Evolutionary conservation across 2,797 vertebrate species (phyloP).

Genomic region (Chaenodraco wilsoni): DNA sequence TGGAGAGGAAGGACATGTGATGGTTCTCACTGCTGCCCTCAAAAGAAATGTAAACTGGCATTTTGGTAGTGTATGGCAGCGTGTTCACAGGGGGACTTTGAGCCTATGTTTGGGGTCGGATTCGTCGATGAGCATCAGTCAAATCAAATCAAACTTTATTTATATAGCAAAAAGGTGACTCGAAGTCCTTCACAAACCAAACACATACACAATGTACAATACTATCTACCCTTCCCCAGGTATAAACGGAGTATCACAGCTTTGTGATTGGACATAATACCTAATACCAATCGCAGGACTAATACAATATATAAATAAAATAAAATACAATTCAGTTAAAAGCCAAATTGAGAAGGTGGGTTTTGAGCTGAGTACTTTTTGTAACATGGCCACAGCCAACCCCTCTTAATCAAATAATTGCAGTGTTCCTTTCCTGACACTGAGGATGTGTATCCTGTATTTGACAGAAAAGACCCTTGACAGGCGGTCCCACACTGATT

Average conservation of each 20-base stretch:
- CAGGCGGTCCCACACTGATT: conserved; percentile 25
- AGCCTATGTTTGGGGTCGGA: conserved; percentile 22
- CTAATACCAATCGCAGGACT: no score
- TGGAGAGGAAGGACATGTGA: conserved; percentile 23
- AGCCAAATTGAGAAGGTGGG: no score
- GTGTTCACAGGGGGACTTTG: neutral
- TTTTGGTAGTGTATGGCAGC: conserved; percentile 26
- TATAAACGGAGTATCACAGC: no score
- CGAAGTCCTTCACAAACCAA: no score
- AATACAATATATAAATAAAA: no score
- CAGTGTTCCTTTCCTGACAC: conserved; percentile 29
- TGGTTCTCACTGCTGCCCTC: conserved; percentile 21
- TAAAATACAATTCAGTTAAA: no score
- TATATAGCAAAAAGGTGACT: no score
- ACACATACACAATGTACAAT: no score
- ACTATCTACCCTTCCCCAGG: no score
- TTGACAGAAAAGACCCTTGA: conserved; percentile 58
- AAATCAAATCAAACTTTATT: no score
- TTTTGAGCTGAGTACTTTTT: no score
- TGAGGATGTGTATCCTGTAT: conserved; percentile 27
- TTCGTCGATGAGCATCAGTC: conserved; percentile 37
- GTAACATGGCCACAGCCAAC: conserved; percentile 24
- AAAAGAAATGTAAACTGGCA: conserved; percentile 29
- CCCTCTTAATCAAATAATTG: conserved; percentile 56
- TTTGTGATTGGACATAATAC: no score